Evolutionary conservation across 2,888 invertebrate species (phyloP), one percentile per base, ranked within the genome.

Genomic region (Meliscaeva auricollis): DNA sequence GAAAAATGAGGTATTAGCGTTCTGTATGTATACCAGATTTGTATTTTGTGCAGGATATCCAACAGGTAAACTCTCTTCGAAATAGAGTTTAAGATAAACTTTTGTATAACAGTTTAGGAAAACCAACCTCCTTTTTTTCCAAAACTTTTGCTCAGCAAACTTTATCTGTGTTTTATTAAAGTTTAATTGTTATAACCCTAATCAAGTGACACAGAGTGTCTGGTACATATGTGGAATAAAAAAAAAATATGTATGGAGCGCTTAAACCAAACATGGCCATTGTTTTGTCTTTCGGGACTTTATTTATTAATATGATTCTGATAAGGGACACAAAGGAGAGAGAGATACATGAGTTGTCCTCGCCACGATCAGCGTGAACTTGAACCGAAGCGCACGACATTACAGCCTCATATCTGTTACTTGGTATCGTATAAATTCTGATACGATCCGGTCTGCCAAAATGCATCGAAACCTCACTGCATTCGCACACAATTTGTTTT

Each of bases 251-350:
- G 15, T 58, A 22, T 80, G 66, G 60, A 41, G 20, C 64, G 17
- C 41, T 30, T n/a, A 44, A 58, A 17, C 26, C 35, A 48, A 80
- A 72, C 69, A 69, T 73, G 76, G 69, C 81, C 82, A 87, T 87
- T 87, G 85, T 87, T 87, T 87, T 56, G 74, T 69, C 81, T 87
- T 87, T 85, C 62, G 69, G 81, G 68, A 84, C 73, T 82, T 88
- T 87, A 88, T 88, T 88, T 88, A 88, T 88, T 87, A 87, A 88
- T 88, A 84, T 84, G 88, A 88, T 87, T 75, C 87, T 84, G 88
- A 87, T 88, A 88, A 88, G 84, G 77, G 76, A 74, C 79, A 87
- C 77, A 83, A 78, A 82, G 69, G 78, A 9, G 13, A 38, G n/a
- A 8, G 35, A 38, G 35, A 87, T 73, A 58, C 78, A 78, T 83